Percentiles rank a stretch among this genome's conserved stretches.
Evolutionary conservation across 2,888 invertebrate genomes (phyloP).

Genomic region (Alitta virens): DNA sequence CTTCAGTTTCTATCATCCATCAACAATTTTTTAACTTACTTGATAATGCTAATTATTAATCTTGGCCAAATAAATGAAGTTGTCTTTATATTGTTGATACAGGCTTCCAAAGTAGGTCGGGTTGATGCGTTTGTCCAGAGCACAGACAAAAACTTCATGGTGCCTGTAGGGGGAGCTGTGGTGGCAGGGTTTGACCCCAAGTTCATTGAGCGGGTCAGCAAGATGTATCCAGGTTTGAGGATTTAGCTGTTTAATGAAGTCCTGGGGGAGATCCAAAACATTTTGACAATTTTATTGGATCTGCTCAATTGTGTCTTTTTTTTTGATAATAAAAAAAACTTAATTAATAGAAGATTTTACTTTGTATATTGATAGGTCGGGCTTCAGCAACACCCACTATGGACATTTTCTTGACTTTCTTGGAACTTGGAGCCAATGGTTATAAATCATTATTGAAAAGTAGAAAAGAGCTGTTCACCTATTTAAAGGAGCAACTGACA

Average conservation of each 20-base stretch:
- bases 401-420: slow-evolving; percentile 74
- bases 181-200: slow-evolving; percentile 68
- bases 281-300: no score
- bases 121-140: slow-evolving; percentile 80
- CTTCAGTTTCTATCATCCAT: no score
- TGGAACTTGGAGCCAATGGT: slow-evolving; percentile 69
- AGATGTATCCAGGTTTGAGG: slow-evolving; percentile 70
- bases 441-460: slow-evolving; percentile 65
- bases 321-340: no score
- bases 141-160: slow-evolving; percentile 80
- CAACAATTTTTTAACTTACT: no score
- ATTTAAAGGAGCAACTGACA: slow-evolving; percentile 63
- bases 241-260: no score
- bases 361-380: slow-evolving; percentile 61
- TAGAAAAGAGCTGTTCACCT: slow-evolving; percentile 65
- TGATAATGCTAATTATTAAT: no score
- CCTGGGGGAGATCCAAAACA: no score
- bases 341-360: no score
- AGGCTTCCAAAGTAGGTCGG: slow-evolving; percentile 63
- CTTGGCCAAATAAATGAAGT: not conserved
- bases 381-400: slow-evolving; percentile 71
- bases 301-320: no score
- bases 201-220: slow-evolving; percentile 66
- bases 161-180: slow-evolving; percentile 77
- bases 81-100: slow-evolving; percentile 5